Conservation (phyloP, 2,113 vertebrate genomes). For the Strigops habroptila region DNA sequence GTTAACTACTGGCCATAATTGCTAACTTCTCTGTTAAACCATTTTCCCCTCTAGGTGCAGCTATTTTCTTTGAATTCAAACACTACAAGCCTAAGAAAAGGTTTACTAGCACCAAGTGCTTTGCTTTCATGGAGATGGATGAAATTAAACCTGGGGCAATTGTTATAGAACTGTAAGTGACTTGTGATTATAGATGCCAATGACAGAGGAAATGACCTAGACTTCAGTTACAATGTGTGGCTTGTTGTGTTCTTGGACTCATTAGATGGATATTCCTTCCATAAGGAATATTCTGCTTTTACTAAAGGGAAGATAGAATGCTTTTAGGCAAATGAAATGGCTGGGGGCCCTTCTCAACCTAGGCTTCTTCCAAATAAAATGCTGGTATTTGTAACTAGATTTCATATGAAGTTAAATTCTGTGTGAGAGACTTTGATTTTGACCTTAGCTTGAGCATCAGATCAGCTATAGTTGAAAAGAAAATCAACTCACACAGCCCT, state of each 20-base stretch:
- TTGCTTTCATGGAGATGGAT: conserved; percentile 99
- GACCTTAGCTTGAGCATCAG: not conserved
- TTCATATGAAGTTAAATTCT: not conserved
- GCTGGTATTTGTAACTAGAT: not conserved
- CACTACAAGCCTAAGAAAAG: conserved; percentile 99
- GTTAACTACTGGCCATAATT: not conserved
- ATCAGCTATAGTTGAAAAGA: not conserved
- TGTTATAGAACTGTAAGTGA: conserved; percentile 95
- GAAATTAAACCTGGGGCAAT: conserved; percentile 94
- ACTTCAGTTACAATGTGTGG: not conserved
- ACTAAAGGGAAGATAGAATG: not conserved
- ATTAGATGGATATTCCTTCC: not conserved
- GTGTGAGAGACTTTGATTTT: not conserved
- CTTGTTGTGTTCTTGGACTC: not conserved
- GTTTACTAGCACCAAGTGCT: conserved; percentile 98
- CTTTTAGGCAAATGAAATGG: not conserved
- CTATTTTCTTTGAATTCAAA: conserved; percentile 99
- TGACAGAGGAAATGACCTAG: not conserved
- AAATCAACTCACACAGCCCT: not conserved
- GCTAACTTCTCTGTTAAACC: not conserved
- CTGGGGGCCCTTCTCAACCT: not conserved
- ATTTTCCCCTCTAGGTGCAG: conserved; percentile 80
- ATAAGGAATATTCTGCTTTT: not conserved
- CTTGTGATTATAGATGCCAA: not conserved
- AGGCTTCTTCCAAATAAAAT: not conserved